phyloP scores from a whole-genome alignment of 2,113 vertebrate species.

The Ciconia boyciana region DNA sequence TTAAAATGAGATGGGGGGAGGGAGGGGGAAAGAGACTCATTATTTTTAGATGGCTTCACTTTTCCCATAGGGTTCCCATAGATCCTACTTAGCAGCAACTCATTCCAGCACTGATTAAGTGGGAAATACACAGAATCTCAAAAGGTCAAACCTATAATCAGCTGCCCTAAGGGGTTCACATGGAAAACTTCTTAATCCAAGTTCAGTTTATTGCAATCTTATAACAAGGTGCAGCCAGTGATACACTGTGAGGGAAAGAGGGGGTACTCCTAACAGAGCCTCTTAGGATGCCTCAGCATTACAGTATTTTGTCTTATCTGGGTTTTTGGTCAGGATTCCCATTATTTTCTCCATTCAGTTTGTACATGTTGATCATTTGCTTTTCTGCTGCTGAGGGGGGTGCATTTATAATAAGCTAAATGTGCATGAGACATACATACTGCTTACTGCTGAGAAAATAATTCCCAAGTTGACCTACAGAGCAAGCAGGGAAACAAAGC shows the following conservation, averaged over 20 bases:
- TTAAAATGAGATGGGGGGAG: slow-evolving; percentile 57
- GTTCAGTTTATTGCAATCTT: slow-evolving; percentile 67
- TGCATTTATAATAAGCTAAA: not conserved
- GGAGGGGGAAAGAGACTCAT: slow-evolving; percentile 67
- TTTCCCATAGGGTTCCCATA: slow-evolving; percentile 77
- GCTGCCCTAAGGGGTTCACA: slow-evolving; percentile 71
- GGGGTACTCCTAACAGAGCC: not conserved
- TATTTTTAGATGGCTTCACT: slow-evolving; percentile 81
- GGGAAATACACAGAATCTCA: slow-evolving; percentile 80
- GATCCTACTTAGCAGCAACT: slow-evolving; percentile 79
- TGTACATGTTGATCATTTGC: not conserved
- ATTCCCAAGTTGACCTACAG: not conserved
- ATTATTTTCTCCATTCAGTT: not conserved
- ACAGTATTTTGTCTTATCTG: not conserved
- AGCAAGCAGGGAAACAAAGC: not conserved
- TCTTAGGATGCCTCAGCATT: not conserved
- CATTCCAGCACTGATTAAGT: slow-evolving; percentile 84
- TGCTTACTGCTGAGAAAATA: not conserved
- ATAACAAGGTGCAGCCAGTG: slow-evolving; percentile 51
- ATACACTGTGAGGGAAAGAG: not conserved
- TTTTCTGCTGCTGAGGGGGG: not conserved
- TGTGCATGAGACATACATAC: not conserved
- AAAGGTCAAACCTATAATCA: slow-evolving; percentile 86
- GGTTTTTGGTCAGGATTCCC: not conserved
- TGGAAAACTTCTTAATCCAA: slow-evolving; percentile 76